Conservation (phyloP, 2,113 vertebrate genomes). For the Cheirogaleus medius region DNA sequence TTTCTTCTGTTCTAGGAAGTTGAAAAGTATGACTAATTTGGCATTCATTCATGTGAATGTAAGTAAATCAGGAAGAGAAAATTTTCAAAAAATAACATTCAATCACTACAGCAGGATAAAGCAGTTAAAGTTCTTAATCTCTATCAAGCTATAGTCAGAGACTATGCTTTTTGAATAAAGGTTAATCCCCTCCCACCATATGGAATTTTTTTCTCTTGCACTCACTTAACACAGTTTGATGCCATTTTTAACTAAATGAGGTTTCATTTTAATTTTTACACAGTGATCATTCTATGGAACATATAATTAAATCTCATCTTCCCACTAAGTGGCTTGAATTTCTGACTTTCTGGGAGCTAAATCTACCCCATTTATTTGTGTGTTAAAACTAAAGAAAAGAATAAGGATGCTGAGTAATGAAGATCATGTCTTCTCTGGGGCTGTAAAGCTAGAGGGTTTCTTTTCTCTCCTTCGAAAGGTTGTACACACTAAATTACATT, state of each 20-base stretch:
- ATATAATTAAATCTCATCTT: background rate
- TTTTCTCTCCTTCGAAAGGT: constrained; percentile 32
- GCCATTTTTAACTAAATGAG: constrained; percentile 33
- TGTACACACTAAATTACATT: constrained; percentile 28
- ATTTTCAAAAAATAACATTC: background rate
- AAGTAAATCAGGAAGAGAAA: background rate
- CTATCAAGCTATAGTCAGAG: background rate
- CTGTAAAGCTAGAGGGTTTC: constrained; percentile 49
- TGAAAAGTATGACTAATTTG: background rate
- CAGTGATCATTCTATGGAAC: background rate
- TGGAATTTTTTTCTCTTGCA: background rate
- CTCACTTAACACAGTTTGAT: background rate
- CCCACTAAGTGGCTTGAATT: background rate
- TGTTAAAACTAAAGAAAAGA: background rate
- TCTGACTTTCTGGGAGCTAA: constrained; percentile 42
- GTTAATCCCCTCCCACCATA: background rate
- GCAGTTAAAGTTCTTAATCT: background rate
- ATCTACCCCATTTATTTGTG: background rate
- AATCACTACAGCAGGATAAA: background rate
- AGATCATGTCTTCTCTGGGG: background rate
- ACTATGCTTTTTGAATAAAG: background rate
- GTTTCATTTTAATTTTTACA: constrained; percentile 11
- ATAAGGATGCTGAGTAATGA: constrained; percentile 29
- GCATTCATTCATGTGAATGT: background rate
- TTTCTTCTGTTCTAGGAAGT: constrained; percentile 26